These are phyloP conservation scores for Nesidiocoris tenuis DNA, from an alignment of 2,888 invertebrate genomes.

Conservation along the genomic window DNA sequence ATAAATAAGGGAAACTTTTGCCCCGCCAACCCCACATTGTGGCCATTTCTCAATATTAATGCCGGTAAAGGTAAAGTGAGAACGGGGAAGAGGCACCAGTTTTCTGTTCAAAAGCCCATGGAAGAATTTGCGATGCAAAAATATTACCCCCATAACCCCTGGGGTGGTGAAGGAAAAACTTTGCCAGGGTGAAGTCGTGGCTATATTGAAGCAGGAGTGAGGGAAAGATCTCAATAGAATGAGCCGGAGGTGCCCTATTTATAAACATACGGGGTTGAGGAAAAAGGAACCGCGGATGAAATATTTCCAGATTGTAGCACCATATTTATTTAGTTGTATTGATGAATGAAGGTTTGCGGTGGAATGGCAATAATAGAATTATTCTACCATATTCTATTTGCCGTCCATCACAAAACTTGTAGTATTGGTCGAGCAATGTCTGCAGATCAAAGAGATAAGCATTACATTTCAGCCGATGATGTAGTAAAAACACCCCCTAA, in stretches of 20 bases:
- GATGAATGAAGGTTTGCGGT: no score
- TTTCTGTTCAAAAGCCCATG: slow-evolving; percentile 18
- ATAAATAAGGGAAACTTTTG: slow-evolving; percentile 53
- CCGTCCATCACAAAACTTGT: no score
- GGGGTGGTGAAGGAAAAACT: slow-evolving; percentile 13
- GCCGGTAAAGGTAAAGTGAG: slow-evolving; percentile 46
- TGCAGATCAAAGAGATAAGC: no score
- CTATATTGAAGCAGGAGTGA: slow-evolving; percentile 24
- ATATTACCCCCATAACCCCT: slow-evolving; percentile 46
- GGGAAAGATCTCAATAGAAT: not conserved
- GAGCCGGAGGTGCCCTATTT: slow-evolving; percentile 31
- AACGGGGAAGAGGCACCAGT: slow-evolving; percentile 33
- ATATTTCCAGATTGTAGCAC: slow-evolving; percentile 29
- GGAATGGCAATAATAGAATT: no score
- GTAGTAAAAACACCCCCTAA: no score
- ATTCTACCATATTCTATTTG: no score
- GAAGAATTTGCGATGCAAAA: slow-evolving; percentile 49
- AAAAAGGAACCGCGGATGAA: not conserved
- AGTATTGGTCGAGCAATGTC: no score
- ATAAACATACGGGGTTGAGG: slow-evolving; percentile 28
- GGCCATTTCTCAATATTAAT: slow-evolving; percentile 45
- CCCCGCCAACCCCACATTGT: not conserved
- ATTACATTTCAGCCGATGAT: no score
- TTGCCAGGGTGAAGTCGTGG: slow-evolving; percentile 5
- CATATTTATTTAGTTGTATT: no score